These are phyloP conservation scores for Phrynocephalus vlangalii DNA, from an alignment of 2,797 vertebrate species.

Conservation along the genomic window DNA sequence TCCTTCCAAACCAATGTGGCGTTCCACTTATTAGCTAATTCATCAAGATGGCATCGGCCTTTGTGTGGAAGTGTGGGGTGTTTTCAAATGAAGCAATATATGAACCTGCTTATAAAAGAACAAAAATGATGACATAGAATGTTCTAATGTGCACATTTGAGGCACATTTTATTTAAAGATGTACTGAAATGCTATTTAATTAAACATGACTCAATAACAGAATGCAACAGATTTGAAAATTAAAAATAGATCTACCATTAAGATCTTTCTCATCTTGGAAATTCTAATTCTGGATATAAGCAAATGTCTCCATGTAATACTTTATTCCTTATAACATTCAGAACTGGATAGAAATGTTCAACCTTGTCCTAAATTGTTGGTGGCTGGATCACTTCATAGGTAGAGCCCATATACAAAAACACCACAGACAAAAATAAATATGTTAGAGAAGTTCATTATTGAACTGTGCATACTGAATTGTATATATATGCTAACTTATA, in stretches of 20 bases:
- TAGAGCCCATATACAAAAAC: neutral
- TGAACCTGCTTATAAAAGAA: neutral
- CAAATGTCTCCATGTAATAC: constrained; percentile 9
- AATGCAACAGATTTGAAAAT: constrained; percentile 22
- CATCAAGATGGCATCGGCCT: neutral
- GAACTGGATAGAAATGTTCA: constrained; percentile 38
- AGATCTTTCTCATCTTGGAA: constrained; percentile 35
- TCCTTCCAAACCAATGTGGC: constrained; percentile 41
- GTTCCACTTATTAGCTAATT: neutral
- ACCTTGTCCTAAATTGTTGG: constrained; percentile 34
- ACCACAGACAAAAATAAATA: constrained; percentile 28
- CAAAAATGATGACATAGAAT: constrained; percentile 20
- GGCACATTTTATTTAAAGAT: constrained; percentile 37
- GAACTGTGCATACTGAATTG: neutral
- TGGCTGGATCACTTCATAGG: constrained; percentile 28
- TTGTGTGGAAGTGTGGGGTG: neutral
- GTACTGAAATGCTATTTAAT: constrained; percentile 36
- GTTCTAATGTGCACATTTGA: neutral
- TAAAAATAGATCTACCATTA: constrained; percentile 50
- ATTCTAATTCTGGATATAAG: constrained; percentile 7
- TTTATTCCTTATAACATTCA: constrained; percentile 42
- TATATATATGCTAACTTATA: no score
- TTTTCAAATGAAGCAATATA: neutral
- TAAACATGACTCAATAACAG: constrained; percentile 52
- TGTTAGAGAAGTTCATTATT: neutral